phyloP scores from a whole-genome alignment of 1,140 invertebrate species.

The Odontomachus brunneus region DNA sequence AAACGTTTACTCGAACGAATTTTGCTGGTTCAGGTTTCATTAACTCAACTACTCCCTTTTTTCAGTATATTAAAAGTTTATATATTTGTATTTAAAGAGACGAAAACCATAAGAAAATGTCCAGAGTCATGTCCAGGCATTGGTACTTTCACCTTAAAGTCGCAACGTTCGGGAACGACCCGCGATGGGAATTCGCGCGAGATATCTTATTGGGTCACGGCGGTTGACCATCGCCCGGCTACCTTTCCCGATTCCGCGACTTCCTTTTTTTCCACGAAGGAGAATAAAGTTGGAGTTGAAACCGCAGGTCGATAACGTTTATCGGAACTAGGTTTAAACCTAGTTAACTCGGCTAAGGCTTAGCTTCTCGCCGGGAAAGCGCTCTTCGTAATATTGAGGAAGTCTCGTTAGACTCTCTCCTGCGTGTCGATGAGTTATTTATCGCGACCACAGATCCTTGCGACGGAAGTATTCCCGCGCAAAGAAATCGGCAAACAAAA shows the following conservation, averaged over 20 bases:
- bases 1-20: too few relatives aligned
- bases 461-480: not conserved
- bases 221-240: not conserved
- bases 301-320: constrained; percentile 19
- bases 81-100: too few relatives aligned
- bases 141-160: too few relatives aligned
- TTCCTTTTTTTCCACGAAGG: not conserved
- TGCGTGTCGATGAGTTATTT: too few relatives aligned
- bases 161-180: too few relatives aligned
- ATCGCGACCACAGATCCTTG: not conserved
- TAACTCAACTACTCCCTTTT: too few relatives aligned
- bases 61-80: too few relatives aligned
- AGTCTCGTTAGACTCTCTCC: too few relatives aligned
- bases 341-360: constrained; percentile 13
- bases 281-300: constrained; percentile 5
- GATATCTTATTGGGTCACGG: not conserved
- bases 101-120: too few relatives aligned
- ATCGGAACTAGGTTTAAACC: constrained; percentile 9
- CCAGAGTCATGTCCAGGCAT: too few relatives aligned
- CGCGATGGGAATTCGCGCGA: too few relatives aligned
- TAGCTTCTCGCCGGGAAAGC: not conserved
- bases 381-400: not conserved
- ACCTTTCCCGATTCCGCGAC: not conserved
- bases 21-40: too few relatives aligned
- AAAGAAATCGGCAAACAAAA: not conserved